Conservation (phyloP, 1,140 invertebrate species). For the Aphaenogaster rudis region DNA sequence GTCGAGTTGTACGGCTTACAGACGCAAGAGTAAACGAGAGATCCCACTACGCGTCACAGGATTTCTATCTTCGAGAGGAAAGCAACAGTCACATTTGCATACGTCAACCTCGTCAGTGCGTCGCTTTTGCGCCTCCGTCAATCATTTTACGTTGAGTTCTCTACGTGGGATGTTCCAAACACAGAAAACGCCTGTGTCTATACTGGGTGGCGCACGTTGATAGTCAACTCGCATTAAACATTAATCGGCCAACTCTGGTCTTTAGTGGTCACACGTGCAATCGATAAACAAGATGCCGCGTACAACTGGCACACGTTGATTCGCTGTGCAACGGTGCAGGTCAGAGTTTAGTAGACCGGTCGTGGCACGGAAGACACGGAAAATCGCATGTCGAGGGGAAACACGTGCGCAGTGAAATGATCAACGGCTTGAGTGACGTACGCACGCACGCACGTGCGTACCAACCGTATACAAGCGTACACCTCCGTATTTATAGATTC, state of each 20-base stretch:
- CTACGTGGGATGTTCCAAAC: background rate
- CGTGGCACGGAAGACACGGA: background rate
- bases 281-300: background rate
- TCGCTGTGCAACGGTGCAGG: background rate
- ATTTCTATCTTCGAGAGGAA: conserved; percentile 30
- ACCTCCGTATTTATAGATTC: background rate
- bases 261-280: background rate
- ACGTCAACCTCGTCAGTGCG: conserved; percentile 6
- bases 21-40: background rate
- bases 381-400: conserved; percentile 19
- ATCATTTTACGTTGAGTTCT: background rate
- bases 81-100: conserved; percentile 33
- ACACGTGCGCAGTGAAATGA: background rate
- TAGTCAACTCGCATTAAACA: background rate
- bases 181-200: background rate
- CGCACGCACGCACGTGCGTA: background rate
- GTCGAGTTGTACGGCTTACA: background rate
- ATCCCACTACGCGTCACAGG: conserved; percentile 10
- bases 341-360: conserved; percentile 32
- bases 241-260: background rate
- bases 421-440: background rate
- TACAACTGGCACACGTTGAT: conserved; percentile 1
- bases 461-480: background rate
- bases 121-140: background rate
- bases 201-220: background rate